These are phyloP conservation scores for Sardinella longiceps DNA, from an alignment of 2,797 vertebrate species.

Conservation along the genomic window DNA sequence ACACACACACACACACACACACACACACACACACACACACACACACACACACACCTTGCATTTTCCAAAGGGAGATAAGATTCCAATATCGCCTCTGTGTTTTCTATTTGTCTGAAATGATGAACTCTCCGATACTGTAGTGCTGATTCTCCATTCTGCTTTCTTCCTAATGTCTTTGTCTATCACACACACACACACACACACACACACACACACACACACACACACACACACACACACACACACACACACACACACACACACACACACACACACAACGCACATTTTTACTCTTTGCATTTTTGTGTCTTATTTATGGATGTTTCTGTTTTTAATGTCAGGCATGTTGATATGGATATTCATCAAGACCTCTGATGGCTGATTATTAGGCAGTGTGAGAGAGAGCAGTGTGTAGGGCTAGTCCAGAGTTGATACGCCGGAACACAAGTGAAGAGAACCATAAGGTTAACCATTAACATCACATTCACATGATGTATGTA, in stretches of 20 bases:
- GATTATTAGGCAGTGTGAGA: too few species aligned
- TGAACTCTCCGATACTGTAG: constrained; percentile 26
- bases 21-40: background rate
- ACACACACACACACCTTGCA: background rate
- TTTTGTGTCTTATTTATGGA: too few species aligned
- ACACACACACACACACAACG: constrained; percentile 1
- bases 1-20: background rate
- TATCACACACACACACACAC: background rate
- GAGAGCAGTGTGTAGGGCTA: too few species aligned
- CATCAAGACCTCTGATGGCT: too few species aligned
- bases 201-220: background rate
- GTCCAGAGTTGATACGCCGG: too few species aligned
- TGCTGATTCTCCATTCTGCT: constrained; percentile 5
- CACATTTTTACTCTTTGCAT: too few species aligned
- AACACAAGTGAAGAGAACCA: too few species aligned
- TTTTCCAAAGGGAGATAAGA: constrained; percentile 26
- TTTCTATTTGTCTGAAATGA: constrained; percentile 39
- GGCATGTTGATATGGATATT: too few species aligned
- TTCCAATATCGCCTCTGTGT: constrained; percentile 22
- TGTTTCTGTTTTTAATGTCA: too few species aligned
- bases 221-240: background rate
- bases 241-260: constrained; percentile 14
- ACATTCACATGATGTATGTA: too few species aligned
- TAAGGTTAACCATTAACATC: too few species aligned
- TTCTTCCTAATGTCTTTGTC: background rate